A percentile compares a stretch with the other conserved stretches of the same genome.
These are phyloP conservation scores for Xylophagus ater DNA, from an alignment of 2,888 invertebrate genomes.

Conservation along the genomic window DNA sequence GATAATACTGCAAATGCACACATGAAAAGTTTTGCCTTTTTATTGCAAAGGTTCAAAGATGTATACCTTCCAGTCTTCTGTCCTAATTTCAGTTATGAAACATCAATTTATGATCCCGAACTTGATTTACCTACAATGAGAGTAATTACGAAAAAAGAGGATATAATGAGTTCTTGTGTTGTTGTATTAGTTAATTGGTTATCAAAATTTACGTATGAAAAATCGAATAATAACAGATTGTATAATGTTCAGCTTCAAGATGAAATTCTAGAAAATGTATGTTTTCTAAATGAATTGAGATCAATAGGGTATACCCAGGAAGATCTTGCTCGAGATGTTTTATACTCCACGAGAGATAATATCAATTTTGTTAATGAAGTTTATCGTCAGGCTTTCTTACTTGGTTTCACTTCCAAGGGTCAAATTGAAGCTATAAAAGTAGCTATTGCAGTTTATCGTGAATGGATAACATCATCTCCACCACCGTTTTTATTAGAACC, in stretches of 20 bases:
- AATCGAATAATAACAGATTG: constrained; percentile 32
- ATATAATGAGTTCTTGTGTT: constrained; percentile 56
- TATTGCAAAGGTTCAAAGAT: constrained; percentile 82
- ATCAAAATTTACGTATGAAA: constrained; percentile 69
- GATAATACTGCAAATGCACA: constrained; percentile 70
- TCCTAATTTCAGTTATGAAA: constrained; percentile 69
- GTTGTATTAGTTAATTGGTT: constrained; percentile 86
- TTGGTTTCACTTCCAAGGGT: constrained; percentile 58
- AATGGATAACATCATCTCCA: constrained; percentile 81
- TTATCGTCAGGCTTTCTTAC: constrained; percentile 82
- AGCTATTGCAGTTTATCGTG: constrained; percentile 86
- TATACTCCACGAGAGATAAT: constrained; percentile 79
- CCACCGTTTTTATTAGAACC: constrained; percentile 68
- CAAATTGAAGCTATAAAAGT: constrained; percentile 80
- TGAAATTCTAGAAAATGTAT: constrained; percentile 29
- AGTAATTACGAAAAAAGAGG: constrained; percentile 47
- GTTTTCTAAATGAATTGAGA: constrained; percentile 21
- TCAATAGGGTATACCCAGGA: constrained; percentile 33
- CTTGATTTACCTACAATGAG: constrained; percentile 67
- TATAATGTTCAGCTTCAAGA: constrained; percentile 34
- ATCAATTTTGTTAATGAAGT: constrained; percentile 92
- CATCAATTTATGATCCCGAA: constrained; percentile 72
- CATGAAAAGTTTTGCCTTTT: constrained; percentile 74
- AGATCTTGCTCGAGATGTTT: constrained; percentile 71
- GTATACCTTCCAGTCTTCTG: constrained; percentile 85